Evolutionary conservation across 2,797 vertebrate genomes (phyloP).

Genomic region (Chloroceryle inda): DNA sequence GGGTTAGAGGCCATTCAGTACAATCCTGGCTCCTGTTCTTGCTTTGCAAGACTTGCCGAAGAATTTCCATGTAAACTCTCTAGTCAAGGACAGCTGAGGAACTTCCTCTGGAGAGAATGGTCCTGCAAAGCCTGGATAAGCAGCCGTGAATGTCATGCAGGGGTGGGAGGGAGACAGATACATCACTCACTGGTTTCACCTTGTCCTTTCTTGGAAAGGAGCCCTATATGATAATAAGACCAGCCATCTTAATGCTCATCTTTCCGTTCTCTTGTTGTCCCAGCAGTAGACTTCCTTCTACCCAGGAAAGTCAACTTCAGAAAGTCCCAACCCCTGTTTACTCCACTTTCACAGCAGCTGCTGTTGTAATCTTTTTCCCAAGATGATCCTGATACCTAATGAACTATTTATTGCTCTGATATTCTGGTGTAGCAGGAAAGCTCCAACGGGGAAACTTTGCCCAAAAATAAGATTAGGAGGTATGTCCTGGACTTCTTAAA

Average conservation of each 20-base stretch:
- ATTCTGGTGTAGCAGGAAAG: background rate
- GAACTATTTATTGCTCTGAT: background rate
- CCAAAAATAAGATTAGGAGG: background rate
- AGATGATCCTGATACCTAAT: background rate
- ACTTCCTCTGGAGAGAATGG: background rate
- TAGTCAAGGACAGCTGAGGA: background rate
- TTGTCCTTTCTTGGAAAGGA: constrained; percentile 34
- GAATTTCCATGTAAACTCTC: background rate
- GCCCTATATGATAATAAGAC: background rate
- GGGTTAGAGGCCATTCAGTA: background rate
- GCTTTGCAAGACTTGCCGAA: background rate
- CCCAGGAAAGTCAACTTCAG: background rate
- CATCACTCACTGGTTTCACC: constrained; percentile 28
- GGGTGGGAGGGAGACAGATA: background rate
- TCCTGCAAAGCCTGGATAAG: background rate
- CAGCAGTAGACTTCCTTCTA: background rate
- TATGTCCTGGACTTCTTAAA: background rate
- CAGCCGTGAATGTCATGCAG: background rate
- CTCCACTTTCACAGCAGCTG: background rate
- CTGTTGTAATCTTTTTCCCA: background rate
- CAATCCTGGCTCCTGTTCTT: background rate
- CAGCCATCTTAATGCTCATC: background rate
- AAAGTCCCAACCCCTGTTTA: background rate
- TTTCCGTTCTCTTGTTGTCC: background rate
- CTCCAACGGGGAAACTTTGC: background rate